These are phyloP conservation scores for Teinopalpus imperialis DNA, from an alignment of 2,888 invertebrate genomes.

Conservation along the genomic window DNA sequence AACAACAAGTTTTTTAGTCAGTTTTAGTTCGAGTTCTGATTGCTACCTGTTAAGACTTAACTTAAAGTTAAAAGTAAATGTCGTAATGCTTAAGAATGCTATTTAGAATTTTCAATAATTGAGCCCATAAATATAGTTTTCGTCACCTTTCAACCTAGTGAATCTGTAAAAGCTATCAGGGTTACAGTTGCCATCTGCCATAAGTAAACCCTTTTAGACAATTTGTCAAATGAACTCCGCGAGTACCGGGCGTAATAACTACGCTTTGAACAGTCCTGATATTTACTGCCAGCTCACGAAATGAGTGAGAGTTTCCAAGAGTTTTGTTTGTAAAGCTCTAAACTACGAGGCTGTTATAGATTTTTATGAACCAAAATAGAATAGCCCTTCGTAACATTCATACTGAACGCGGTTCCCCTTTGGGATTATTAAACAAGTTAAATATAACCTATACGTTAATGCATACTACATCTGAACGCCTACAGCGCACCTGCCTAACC, in stretches of 20 bases:
- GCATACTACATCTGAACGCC: conserved; percentile 50
- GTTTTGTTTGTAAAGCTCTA: conserved; percentile 26
- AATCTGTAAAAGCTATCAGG: too few species aligned
- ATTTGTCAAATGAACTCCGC: conserved; percentile 67
- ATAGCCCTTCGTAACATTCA: conserved; percentile 44
- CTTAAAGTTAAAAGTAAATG: too few species aligned
- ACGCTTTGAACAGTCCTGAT: conserved; percentile 66
- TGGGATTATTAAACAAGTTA: conserved; percentile 55
- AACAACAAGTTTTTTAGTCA: too few species aligned
- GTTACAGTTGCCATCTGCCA: too few species aligned
- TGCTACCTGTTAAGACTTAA: too few species aligned
- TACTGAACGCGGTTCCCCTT: conserved; percentile 46
- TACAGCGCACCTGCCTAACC: conserved; percentile 52
- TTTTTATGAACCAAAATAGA: conserved; percentile 43
- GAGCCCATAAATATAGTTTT: too few species aligned
- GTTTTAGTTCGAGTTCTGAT: too few species aligned
- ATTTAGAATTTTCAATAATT: too few species aligned
- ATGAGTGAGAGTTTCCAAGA: too few species aligned
- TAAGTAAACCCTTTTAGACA: too few species aligned
- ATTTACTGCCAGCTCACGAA: conserved; percentile 67
- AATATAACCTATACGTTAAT: conserved; percentile 63
- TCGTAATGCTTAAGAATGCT: too few species aligned
- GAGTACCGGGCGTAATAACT: conserved; percentile 63
- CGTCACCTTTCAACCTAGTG: too few species aligned
- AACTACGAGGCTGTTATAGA: conserved; percentile 28